Evolutionary conservation across 2,888 invertebrate genomes (phyloP).

Genomic region (Margaritifera margaritifera): DNA sequence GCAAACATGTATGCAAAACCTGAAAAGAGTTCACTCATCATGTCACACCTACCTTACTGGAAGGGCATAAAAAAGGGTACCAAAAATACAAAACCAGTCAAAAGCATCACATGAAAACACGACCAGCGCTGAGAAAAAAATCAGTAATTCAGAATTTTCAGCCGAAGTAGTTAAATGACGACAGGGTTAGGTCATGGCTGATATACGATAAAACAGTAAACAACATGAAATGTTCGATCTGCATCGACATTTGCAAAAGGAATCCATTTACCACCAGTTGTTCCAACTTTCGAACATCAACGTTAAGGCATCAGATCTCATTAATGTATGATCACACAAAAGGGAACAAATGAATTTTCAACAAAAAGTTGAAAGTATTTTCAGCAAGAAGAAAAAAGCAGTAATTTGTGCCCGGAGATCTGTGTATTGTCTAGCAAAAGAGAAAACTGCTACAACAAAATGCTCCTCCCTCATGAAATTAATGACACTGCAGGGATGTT

Average conservation of each 20-base stretch:
- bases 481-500: conserved; percentile 7
- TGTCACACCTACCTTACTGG: too few species aligned
- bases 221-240: not conserved
- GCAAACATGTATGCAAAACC: too few species aligned
- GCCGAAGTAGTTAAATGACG: not conserved
- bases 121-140: too few species aligned
- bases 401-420: not conserved
- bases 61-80: too few species aligned
- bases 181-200: not conserved
- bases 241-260: not conserved
- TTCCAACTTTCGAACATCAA: conserved; percentile 1
- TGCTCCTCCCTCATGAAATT: conserved; percentile 2
- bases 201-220: not conserved
- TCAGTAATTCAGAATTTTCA: too few species aligned
- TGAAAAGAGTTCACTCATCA: too few species aligned
- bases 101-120: too few species aligned
- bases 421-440: conserved; percentile 6
- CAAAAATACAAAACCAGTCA: too few species aligned
- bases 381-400: not conserved
- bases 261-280: not conserved
- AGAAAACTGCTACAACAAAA: not conserved
- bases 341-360: not conserved
- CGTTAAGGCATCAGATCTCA: not conserved
- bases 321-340: not conserved
- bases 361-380: not conserved